Conservation (phyloP, 2,888 invertebrate species). For the Diaperis boleti region DNA sequence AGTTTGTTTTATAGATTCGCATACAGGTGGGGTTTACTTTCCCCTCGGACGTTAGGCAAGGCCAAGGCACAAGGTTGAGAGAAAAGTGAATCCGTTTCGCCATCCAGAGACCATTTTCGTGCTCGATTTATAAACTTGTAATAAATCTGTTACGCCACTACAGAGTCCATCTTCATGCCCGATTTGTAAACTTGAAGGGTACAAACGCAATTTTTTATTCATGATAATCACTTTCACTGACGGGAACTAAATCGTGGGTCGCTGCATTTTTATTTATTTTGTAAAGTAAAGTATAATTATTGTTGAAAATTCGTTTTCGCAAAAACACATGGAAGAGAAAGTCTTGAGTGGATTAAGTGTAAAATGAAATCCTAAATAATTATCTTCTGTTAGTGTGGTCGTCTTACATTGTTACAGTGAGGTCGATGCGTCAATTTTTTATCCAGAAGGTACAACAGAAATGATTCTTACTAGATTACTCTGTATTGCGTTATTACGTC, state of each 20-base stretch:
- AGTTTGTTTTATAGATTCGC: conserved; percentile 60
- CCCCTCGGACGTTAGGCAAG: conserved; percentile 47
- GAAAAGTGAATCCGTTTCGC: conserved; percentile 15
- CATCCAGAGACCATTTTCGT: background rate
- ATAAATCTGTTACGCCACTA: background rate
- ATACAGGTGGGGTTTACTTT: conserved; percentile 54
- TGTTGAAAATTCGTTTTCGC: conserved; percentile 1
- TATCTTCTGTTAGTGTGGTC: conserved; percentile 12
- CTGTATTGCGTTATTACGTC: background rate
- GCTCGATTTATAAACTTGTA: background rate
- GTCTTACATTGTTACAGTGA: too few species aligned
- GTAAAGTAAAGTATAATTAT: too few species aligned
- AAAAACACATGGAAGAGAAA: conserved; percentile 14
- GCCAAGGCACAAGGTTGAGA: conserved; percentile 56
- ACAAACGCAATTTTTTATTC: background rate
- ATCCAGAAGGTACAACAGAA: background rate
- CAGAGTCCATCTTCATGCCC: background rate
- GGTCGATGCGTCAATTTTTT: conserved; percentile 8
- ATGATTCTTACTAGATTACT: background rate
- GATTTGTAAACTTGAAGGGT: background rate
- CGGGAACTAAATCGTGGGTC: conserved; percentile 30
- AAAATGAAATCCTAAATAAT: conserved; percentile 17
- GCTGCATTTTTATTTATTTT: conserved; percentile 21
- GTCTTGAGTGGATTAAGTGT: background rate
- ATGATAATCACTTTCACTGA: conserved; percentile 34